These are phyloP conservation scores for Poeciliopsis turneri DNA, from an alignment of 2,797 vertebrate species.

Conservation along the genomic window DNA sequence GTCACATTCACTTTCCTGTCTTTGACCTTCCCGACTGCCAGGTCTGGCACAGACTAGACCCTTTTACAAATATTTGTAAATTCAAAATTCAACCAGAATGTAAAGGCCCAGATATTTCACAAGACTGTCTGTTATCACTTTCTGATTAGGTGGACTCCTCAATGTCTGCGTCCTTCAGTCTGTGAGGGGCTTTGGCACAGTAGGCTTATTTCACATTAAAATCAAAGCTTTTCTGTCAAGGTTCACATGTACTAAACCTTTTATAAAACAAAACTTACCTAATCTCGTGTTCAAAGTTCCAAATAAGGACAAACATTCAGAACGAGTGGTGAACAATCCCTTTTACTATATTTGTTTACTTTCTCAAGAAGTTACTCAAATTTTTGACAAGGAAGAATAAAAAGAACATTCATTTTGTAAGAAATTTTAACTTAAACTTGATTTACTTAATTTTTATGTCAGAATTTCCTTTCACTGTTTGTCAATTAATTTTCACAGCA, in stretches of 20 bases:
- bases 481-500: too few relatives aligned
- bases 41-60: background rate
- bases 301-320: background rate
- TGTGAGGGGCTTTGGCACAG: constrained; percentile 8
- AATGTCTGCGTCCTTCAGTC: constrained; percentile 38
- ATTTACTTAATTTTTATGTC: background rate
- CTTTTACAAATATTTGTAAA: background rate
- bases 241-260: background rate
- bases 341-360: background rate
- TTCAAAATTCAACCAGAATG: background rate
- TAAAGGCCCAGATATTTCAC: background rate
- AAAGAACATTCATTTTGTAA: background rate
- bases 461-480: background rate
- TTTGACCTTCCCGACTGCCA: background rate
- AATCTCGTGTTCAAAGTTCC: background rate
- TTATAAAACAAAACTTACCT: background rate
- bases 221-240: background rate
- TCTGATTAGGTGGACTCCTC: constrained; percentile 44
- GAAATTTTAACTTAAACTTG: background rate
- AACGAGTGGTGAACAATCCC: background rate
- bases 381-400: background rate
- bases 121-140: constrained; percentile 42
- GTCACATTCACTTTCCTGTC: background rate
- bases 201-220: background rate
- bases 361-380: background rate